Percentiles rank a stretch among this genome's conserved stretches.
These are phyloP conservation scores for Cuculus canorus DNA, from an alignment of 2,797 vertebrate species.

Conservation along the genomic window DNA sequence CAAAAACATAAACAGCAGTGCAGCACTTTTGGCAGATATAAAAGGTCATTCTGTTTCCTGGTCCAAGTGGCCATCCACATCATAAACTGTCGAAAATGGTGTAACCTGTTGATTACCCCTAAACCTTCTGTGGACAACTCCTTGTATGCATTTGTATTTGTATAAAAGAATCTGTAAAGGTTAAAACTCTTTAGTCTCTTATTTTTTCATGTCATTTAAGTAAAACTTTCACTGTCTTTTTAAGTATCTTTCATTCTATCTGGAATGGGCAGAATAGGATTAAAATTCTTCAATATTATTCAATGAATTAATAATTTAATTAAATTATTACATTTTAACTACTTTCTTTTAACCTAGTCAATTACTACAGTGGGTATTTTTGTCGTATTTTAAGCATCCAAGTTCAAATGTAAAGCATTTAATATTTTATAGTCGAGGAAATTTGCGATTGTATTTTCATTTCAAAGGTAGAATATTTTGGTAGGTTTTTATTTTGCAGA, in stretches of 20 bases:
- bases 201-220: not conserved
- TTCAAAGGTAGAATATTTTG: not conserved
- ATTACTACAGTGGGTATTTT: not conserved
- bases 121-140: constrained; percentile 24
- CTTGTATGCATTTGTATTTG: not conserved
- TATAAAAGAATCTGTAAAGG: not conserved
- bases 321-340: not conserved
- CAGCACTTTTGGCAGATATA: constrained; percentile 64
- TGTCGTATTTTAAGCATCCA: not conserved
- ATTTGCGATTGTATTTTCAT: not conserved
- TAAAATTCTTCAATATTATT: not conserved
- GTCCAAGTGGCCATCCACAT: constrained; percentile 27
- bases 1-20: constrained; percentile 59
- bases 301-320: not conserved
- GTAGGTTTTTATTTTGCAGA: not conserved
- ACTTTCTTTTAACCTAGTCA: not conserved
- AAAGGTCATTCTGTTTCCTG: constrained; percentile 70
- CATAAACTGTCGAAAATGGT: constrained; percentile 44
- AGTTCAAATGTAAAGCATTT: not conserved
- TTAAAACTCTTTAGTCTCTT: not conserved
- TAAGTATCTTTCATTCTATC: not conserved
- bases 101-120: constrained; percentile 4
- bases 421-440: not conserved
- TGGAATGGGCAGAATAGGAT: not conserved
- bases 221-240: not conserved